Conservation (phyloP, 2,888 invertebrate species). For the Octodonta nipae region DNA sequence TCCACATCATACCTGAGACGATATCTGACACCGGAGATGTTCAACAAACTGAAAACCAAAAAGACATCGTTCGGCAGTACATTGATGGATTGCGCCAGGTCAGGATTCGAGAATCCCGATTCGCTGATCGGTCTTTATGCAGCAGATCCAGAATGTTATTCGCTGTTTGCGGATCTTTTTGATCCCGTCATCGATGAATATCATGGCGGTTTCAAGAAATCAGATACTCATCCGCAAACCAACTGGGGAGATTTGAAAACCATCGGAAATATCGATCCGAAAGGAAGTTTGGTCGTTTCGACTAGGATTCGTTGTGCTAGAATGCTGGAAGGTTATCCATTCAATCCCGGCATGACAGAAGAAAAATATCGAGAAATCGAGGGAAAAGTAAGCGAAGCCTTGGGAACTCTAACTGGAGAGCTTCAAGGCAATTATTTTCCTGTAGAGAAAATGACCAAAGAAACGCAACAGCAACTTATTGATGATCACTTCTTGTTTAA, state of each 20-base stretch:
- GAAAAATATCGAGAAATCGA: conserved; percentile 50
- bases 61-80: conserved; percentile 45
- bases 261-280: conserved; percentile 45
- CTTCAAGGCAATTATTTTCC: conserved; percentile 86
- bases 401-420: conserved; percentile 42
- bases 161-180: conserved; percentile 48
- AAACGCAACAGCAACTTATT: conserved; percentile 83
- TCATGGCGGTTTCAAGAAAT: conserved; percentile 44
- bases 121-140: conserved; percentile 53
- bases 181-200: conserved; percentile 56
- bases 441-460: conserved; percentile 80
- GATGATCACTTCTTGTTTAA: conserved; percentile 95
- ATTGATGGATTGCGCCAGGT: conserved; percentile 49
- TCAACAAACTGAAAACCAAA: conserved; percentile 40
- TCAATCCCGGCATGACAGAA: conserved; percentile 52
- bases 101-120: conserved; percentile 53
- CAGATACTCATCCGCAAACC: conserved; percentile 44
- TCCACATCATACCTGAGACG: conserved; percentile 51
- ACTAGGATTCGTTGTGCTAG: conserved; percentile 54
- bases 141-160: conserved; percentile 53
- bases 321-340: conserved; percentile 46
- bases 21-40: conserved; percentile 41
- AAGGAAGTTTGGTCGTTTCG: conserved; percentile 44
- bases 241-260: conserved; percentile 46
- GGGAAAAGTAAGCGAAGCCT: conserved; percentile 33